Conservation (phyloP, 2,113 vertebrate genomes). For the Columbina picui region DNA sequence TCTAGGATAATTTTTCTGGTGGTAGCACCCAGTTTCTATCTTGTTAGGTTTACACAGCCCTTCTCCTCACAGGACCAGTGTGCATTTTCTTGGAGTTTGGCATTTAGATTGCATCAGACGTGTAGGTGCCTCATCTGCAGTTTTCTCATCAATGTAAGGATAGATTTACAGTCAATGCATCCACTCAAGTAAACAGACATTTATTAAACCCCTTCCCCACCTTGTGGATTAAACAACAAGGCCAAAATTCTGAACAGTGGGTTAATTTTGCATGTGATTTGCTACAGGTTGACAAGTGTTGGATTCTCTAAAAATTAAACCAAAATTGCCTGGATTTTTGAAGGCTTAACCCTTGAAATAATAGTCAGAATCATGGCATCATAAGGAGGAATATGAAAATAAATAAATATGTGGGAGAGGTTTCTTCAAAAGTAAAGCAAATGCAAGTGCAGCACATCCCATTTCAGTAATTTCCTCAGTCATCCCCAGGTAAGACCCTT, state of each 20-base stretch:
- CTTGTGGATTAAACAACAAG: not conserved
- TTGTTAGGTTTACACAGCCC: not conserved
- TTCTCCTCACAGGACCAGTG: not conserved
- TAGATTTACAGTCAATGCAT: not conserved
- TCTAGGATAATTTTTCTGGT: not conserved
- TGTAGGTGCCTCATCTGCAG: not conserved
- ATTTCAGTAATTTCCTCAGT: not conserved
- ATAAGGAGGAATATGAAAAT: not conserved
- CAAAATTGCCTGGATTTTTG: not conserved
- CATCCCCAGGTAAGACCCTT: not conserved
- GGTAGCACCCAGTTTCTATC: not conserved
- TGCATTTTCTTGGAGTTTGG: not conserved
- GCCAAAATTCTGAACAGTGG: not conserved
- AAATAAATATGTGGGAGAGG: not conserved
- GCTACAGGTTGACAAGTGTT: not conserved
- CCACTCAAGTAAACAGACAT: not conserved
- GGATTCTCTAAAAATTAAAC: not conserved
- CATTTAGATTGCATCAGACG: not conserved
- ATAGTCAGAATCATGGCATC: not conserved
- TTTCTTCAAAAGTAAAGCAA: not conserved
- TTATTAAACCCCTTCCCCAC: not conserved
- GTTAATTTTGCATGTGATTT: not conserved
- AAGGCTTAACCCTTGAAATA: not conserved
- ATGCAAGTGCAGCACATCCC: not conserved
- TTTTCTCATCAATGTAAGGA: not conserved